A percentile compares a stretch with the other conserved stretches of the same genome.
These are phyloP conservation scores for Lycia hirtaria DNA, from an alignment of 2,888 invertebrate genomes.

Conservation along the genomic window DNA sequence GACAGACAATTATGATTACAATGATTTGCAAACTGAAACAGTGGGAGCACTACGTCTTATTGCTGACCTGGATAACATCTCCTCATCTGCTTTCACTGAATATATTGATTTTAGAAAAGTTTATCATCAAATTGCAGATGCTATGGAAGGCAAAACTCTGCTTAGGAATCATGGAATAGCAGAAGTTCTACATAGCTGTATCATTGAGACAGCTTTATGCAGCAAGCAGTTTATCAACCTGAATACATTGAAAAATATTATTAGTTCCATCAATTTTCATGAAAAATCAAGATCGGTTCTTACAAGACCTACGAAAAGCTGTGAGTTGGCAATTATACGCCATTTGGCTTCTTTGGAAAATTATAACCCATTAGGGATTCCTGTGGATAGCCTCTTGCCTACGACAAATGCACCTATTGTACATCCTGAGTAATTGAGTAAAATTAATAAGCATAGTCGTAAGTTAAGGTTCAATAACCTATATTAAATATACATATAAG, in stretches of 20 bases:
- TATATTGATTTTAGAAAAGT: constrained; percentile 65
- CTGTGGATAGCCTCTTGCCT: constrained; percentile 51
- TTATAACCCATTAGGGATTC: constrained; percentile 69
- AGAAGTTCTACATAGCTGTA: constrained; percentile 61
- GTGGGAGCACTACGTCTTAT: constrained; percentile 66
- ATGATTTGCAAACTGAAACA: constrained; percentile 65
- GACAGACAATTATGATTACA: constrained; percentile 54
- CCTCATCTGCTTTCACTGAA: constrained; percentile 50
- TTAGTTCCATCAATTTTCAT: constrained; percentile 53
- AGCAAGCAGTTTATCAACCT: constrained; percentile 63
- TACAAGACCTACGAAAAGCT: constrained; percentile 52
- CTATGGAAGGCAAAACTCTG: constrained; percentile 70
- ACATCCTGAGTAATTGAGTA: background rate
- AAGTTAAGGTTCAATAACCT: no score
- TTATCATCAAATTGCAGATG: constrained; percentile 69
- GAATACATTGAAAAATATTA: constrained; percentile 47
- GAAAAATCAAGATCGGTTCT: constrained; percentile 50
- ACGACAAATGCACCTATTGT: background rate
- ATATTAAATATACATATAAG: no score
- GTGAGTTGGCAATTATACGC: constrained; percentile 54
- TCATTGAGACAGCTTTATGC: constrained; percentile 66
- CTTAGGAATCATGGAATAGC: constrained; percentile 48
- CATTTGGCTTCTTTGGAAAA: constrained; percentile 57
- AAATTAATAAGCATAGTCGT: no score
- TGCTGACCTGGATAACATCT: constrained; percentile 70